Evolutionary conservation across 2,113 vertebrate genomes (phyloP).

Genomic region (Pimephales promelas): DNA sequence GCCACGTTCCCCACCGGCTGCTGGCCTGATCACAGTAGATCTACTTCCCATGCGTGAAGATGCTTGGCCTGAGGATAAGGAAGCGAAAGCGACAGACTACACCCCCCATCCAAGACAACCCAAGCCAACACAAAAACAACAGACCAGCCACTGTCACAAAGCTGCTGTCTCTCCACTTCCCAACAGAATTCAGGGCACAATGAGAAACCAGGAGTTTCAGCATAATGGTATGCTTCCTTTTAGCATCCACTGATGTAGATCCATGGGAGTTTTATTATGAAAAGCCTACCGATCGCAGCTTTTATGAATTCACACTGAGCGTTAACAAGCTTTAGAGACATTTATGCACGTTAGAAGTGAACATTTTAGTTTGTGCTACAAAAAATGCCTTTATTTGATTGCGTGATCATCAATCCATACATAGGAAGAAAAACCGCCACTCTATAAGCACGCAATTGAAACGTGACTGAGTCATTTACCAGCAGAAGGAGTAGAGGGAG

Average conservation of each 20-base stretch:
- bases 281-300: neutral
- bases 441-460: conserved; percentile 44
- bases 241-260: conserved; percentile 2
- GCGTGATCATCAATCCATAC: neutral
- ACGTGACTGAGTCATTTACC: conserved; percentile 53
- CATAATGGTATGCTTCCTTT: conserved; percentile 77
- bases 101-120: conserved; percentile 41
- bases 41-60: conserved; percentile 81
- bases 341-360: neutral
- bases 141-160: conserved; percentile 36
- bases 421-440: conserved; percentile 18
- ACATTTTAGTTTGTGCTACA: neutral
- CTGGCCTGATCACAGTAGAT: conserved; percentile 82
- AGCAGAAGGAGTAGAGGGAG: conserved; percentile 48
- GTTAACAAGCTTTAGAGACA: neutral
- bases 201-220: conserved; percentile 86
- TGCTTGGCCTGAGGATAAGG: conserved; percentile 48
- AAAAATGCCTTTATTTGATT: neutral
- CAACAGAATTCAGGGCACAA: conserved; percentile 80
- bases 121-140: conserved; percentile 43
- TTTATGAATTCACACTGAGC: neutral
- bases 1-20: conserved; percentile 66
- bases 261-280: conserved; percentile 8
- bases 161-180: conserved; percentile 46
- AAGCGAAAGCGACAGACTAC: conserved; percentile 38